A percentile compares a stretch with the other conserved stretches of the same genome.
Conservation (phyloP, 92 coral and sea anemone genomes). For the Hydrozoanthus gracilis region DNA sequence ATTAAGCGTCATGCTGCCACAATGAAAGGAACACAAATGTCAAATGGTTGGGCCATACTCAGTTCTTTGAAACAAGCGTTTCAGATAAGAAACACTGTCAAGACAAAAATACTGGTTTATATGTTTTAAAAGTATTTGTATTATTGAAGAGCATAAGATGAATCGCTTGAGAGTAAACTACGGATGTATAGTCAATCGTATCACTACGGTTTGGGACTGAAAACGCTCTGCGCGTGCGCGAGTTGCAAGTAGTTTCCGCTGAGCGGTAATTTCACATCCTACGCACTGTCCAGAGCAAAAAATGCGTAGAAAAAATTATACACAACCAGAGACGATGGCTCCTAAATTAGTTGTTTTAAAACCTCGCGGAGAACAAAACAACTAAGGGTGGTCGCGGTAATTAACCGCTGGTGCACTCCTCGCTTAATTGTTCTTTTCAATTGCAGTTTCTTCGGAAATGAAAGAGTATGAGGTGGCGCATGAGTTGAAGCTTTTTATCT, state of each 20-base stretch:
- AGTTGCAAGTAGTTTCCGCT: conserved; percentile 57
- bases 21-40: neutral
- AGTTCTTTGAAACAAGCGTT: neutral
- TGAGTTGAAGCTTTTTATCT: conserved; percentile 5
- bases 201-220: conserved; percentile 22
- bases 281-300: conserved; percentile 18
- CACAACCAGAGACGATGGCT: conserved; percentile 17
- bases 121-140: neutral
- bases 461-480: conserved; percentile 24
- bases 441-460: conserved; percentile 19
- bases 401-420: conserved; percentile 13
- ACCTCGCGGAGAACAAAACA: conserved; percentile 17
- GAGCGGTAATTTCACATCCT: conserved; percentile 67
- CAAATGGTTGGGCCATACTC: neutral
- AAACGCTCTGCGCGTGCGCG: conserved; percentile 41
- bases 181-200: neutral
- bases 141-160: neutral
- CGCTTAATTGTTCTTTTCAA: conserved; percentile 24
- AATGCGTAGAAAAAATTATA: conserved; percentile 3
- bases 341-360: conserved; percentile 36
- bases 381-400: conserved; percentile 33
- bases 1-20: neutral
- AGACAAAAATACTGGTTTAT: neutral
- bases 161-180: conserved; percentile 7
- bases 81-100: neutral